phyloP scores from a whole-genome alignment of 2,113 vertebrate species.

The Terrapene triunguis region DNA sequence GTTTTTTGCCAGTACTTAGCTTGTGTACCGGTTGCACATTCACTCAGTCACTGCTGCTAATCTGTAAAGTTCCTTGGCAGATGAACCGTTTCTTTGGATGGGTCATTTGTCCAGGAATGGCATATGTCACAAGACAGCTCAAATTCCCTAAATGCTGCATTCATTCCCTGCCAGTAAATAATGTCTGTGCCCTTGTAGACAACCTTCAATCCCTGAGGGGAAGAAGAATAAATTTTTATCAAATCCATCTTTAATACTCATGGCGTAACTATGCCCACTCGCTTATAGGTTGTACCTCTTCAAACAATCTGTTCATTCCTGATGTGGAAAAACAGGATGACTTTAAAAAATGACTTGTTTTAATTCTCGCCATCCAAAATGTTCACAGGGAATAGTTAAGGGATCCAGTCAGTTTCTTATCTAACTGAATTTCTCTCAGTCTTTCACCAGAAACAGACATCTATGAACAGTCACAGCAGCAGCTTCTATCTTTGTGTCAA shows the following conservation, averaged over 20 bases:
- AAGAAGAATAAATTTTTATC: conserved; percentile 76
- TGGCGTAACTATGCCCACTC: conserved; percentile 36
- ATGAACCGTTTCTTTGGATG: conserved; percentile 75
- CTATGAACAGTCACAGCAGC: neutral
- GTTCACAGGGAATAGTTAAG: conserved; percentile 44
- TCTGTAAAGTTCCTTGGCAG: conserved; percentile 66
- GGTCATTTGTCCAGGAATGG: conserved; percentile 81
- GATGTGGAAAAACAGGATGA: neutral
- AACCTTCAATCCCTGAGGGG: conserved; percentile 68
- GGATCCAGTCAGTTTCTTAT: conserved; percentile 43
- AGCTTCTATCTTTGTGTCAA: neutral
- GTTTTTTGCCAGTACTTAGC: conserved; percentile 43
- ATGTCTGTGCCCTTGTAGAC: conserved; percentile 70
- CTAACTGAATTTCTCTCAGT: conserved; percentile 46
- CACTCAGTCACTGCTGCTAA: conserved; percentile 73
- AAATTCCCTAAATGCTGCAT: conserved; percentile 72
- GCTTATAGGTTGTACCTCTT: conserved; percentile 53
- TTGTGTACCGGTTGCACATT: conserved; percentile 52
- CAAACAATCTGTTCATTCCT: conserved; percentile 54
- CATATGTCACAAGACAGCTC: conserved; percentile 79
- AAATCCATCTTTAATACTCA: conserved; percentile 57
- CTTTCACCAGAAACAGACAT: conserved; percentile 33
- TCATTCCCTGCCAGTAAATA: conserved; percentile 76
- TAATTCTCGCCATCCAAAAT: conserved; percentile 51
- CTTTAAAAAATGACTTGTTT: conserved; percentile 50